phyloP scores from a whole-genome alignment of 2,888 invertebrate species.

The Sepiola atlantica region DNA sequence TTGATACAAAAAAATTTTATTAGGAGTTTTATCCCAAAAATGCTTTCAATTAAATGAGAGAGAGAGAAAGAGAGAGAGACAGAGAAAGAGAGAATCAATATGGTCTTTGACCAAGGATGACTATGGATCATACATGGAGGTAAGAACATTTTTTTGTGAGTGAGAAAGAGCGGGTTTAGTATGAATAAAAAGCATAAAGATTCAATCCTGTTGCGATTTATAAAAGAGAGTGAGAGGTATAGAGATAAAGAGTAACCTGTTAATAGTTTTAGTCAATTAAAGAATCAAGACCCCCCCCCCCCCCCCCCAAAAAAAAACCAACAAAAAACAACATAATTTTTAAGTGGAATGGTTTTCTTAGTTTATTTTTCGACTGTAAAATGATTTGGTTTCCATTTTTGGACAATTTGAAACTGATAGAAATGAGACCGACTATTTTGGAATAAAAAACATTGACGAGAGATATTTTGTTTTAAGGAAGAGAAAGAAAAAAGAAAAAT shows the following conservation, averaged over 20 bases:
- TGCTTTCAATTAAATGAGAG: not conserved
- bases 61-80: not conserved
- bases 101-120: not conserved
- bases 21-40: not conserved
- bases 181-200: not conserved
- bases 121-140: not conserved
- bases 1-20: too few species aligned
- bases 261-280: too few species aligned
- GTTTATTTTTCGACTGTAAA: too few species aligned
- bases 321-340: too few species aligned
- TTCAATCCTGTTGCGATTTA: not conserved
- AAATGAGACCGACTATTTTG: too few species aligned
- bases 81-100: too few species aligned
- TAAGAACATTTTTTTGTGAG: not conserved
- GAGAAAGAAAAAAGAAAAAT: not conserved
- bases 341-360: too few species aligned
- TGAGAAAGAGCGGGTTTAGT: not conserved
- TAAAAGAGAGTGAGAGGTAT: not conserved
- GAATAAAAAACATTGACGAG: too few species aligned
- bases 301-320: too few species aligned
- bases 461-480: not conserved
- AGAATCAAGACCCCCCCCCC: too few species aligned
- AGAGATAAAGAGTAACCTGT: not conserved
- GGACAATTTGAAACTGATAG: too few species aligned
- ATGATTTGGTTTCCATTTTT: too few species aligned